These are phyloP conservation scores for Phymorhynchus buccinoides DNA, from an alignment of 1,140 invertebrate species.

Conservation along the genomic window DNA sequence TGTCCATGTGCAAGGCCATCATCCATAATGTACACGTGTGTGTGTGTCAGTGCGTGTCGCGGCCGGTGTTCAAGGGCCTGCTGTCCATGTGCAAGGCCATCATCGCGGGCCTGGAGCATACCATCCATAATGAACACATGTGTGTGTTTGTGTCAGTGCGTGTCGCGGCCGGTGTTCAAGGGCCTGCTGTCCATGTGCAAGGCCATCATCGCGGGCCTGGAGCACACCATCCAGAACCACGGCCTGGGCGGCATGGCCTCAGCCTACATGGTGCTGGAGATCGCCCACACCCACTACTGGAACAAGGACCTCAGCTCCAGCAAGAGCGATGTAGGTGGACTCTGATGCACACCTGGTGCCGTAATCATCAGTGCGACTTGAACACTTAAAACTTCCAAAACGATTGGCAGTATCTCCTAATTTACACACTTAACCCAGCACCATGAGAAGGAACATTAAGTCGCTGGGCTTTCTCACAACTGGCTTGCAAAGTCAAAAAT, in stretches of 20 bases:
- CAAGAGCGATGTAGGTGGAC: constrained; percentile 64
- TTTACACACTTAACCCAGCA: too few relatives aligned
- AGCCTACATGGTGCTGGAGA: constrained; percentile 95
- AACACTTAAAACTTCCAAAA: too few relatives aligned
- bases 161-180: constrained; percentile 86
- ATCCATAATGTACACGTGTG: constrained; percentile 69
- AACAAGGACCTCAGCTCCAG: constrained; percentile 81
- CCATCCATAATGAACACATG: constrained; percentile 82
- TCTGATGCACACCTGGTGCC: too few relatives aligned
- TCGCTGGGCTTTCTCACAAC: too few relatives aligned
- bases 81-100: constrained; percentile 91
- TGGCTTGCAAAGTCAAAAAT: too few relatives aligned
- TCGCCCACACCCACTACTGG: constrained; percentile 99
- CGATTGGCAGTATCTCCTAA: too few relatives aligned
- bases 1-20: constrained; percentile 91
- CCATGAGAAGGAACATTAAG: too few relatives aligned
- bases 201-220: constrained; percentile 90
- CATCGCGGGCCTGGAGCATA: constrained; percentile 90
- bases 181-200: constrained; percentile 95
- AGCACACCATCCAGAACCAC: constrained; percentile 93
- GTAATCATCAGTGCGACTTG: too few relatives aligned
- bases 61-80: constrained; percentile 95
- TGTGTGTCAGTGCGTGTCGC: constrained; percentile 62
- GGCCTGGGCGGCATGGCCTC: constrained; percentile 97
- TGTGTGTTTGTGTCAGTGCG: constrained; percentile 52